Evolutionary conservation across 2,888 invertebrate species (phyloP), one percentile per base, ranked within the genome.

Genomic region (Tetropium fuscum): DNA sequence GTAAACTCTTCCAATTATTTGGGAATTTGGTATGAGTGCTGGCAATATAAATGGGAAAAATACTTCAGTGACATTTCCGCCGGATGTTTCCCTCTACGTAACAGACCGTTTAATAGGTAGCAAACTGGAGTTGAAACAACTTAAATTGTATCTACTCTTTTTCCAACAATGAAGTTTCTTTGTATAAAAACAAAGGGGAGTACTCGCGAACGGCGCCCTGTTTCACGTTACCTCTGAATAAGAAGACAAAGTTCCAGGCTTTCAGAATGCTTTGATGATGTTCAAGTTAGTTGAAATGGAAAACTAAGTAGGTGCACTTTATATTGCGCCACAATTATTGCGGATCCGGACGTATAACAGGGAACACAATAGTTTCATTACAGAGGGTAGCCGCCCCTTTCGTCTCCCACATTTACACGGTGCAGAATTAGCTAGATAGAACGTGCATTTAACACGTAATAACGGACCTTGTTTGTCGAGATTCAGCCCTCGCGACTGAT

Each of bases 281-380:
- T 49, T 54, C 54, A 54, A 54, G 45, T 54, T 83, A 84, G 84
- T 82, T 82, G 84, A 84, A 82, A 85, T 83, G 84, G 85, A 85
- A 85, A 85, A 85, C 85, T 84, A 84, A 84, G 84, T 83, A 76
- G 83, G 83, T 83, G 83, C 60, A 59, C 58, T 64, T 57, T 61
- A 61, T 56, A 63, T 27, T 34, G 16, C 10, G 49, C 25, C 40
- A 18, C 49, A 51, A 51, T 51, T 51, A 51, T 16, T 36, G 11
- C 47, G 32, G 22, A 36, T 48, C 15, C 49, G 18, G 40, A 51
- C 27, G 49, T 27, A 18, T 27, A 27, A 48, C 34, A 30, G n/a
- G 13, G 20, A 22, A 13, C 36, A 34, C 48, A 48, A 34, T 48
- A 20, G 48, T 55, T 55, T 55, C 47, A 55, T 45, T 51, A 38